A percentile compares a stretch with the other conserved stretches of the same genome.
phyloP scores from a whole-genome alignment of 2,797 vertebrate genomes.

The Cyprinodon diabolis region DNA sequence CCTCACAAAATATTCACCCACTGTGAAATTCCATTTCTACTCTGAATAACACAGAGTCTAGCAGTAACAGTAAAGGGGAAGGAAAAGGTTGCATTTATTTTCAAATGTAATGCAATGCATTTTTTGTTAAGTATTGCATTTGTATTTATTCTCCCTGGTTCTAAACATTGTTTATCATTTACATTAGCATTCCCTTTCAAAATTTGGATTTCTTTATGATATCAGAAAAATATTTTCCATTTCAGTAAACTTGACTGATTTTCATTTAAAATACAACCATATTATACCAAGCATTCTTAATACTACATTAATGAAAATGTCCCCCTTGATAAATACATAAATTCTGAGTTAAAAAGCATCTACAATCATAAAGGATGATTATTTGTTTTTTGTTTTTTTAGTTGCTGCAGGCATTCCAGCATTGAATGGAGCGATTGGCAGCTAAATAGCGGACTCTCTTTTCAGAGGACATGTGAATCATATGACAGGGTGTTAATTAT shows the following conservation, averaged over 20 bases:
- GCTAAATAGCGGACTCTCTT: slow-evolving; percentile 34
- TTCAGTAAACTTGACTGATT: slow-evolving; percentile 12
- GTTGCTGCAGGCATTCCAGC: slow-evolving; percentile 15
- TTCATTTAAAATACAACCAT: slow-evolving; percentile 8
- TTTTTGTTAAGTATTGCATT: background rate
- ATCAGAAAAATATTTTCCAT: background rate
- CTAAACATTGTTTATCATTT: background rate
- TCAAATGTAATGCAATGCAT: background rate
- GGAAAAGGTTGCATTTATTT: background rate
- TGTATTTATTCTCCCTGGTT: background rate
- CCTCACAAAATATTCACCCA: background rate
- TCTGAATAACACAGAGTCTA: background rate
- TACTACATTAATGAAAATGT: slow-evolving; percentile 17
- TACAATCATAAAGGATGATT: slow-evolving; percentile 27
- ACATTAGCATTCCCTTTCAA: background rate
- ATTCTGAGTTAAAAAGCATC: slow-evolving; percentile 24
- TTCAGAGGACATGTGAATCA: slow-evolving; percentile 31
- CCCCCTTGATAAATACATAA: slow-evolving; percentile 18
- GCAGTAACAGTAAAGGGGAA: background rate
- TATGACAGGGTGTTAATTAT: slow-evolving; percentile 46
- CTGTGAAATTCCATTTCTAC: background rate
- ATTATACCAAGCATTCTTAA: slow-evolving; percentile 9
- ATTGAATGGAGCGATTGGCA: slow-evolving; percentile 38
- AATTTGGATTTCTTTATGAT: slow-evolving; percentile 13
- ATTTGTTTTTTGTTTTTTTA: slow-evolving; percentile 34